Evolutionary conservation across 1,140 invertebrate species (phyloP), one percentile per base, ranked within the genome.

Genomic region (Nixonia krombeini): DNA sequence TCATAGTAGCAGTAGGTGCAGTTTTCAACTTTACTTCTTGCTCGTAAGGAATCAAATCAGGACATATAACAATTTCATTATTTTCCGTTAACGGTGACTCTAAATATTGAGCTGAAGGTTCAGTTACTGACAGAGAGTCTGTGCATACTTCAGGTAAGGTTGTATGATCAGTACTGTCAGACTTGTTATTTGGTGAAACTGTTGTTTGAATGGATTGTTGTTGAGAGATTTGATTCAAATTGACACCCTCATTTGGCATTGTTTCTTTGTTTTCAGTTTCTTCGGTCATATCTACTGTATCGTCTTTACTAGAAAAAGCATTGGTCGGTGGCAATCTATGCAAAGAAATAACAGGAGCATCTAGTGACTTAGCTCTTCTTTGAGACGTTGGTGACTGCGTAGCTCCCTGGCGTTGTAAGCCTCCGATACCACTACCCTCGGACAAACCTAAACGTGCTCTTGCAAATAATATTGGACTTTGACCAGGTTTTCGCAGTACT

Each of bases 271-370:
- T 87, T 10, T 90, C 89, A 74, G 89, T 87, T 74, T 91, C 88
- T 59, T 91, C 90, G 26, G 86, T 86, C 58, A 86, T 87, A 50
- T 89, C 91, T 0, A 95, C 88, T 0, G 93, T 95, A 75, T 95
- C 93, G 81, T 95, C 93, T 81, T 94, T 94, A 49, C 92, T 93
- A 0, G 93, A 94, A 83, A 94, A 94, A 0, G 93, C 91, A 81
- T 93, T 93, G 72, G 92, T 89, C n/a, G 91, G 90, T 16, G 93
- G 93, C 46, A 94, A 81, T 70, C 89, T 87, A 79, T 92, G 91
- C 13, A 94, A 76, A 10, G 92, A 90, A 72, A 94, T 93, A 33
- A 94, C 91, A 6, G 92, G 91, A 10, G 92, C 91, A 75, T 94
- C 93, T 59, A 95, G 85, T 52, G 93, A 94, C 79, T 94, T 93